Evolutionary conservation across 2,888 invertebrate genomes (phyloP).

Genomic region (Himalopsyche tibetana): DNA sequence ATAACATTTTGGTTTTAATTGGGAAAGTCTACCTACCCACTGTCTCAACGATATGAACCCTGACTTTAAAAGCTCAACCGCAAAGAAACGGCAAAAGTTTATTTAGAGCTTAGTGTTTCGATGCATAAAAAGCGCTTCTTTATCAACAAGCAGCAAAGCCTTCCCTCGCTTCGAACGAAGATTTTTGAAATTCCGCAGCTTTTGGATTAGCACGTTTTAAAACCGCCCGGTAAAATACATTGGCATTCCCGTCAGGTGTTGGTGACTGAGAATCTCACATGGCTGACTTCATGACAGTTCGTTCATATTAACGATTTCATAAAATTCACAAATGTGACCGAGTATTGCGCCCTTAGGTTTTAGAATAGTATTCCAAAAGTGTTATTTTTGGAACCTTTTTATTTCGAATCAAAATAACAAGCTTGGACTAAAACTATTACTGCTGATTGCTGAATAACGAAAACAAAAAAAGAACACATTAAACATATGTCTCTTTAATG

Average conservation of each 20-base stretch:
- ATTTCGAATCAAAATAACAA: no score
- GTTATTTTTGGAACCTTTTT: no score
- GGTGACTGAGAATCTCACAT: constrained; percentile 14
- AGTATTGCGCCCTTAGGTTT: no score
- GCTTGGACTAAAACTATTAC: no score
- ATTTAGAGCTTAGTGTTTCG: constrained; percentile 43
- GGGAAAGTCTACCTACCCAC: neutral
- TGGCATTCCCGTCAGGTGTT: constrained; percentile 31
- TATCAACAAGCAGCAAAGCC: constrained; percentile 20
- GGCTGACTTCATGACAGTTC: neutral
- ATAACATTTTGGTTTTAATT: constrained; percentile 23
- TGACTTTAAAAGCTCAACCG: constrained; percentile 27
- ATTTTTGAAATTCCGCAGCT: constrained; percentile 43
- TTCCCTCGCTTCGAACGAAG: neutral
- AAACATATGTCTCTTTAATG: no score
- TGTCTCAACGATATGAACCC: constrained; percentile 27
- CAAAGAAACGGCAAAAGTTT: constrained; percentile 37
- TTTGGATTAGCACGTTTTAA: constrained; percentile 43
- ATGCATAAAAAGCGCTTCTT: constrained; percentile 42
- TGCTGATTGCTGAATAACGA: no score
- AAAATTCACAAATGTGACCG: no score
- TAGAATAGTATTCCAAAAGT: no score
- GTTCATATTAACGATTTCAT: no score
- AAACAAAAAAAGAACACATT: no score
- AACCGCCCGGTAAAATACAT: constrained; percentile 15